phyloP scores from a whole-genome alignment of 1,140 invertebrate species.

The Rhopalosiphum maidis region DNA sequence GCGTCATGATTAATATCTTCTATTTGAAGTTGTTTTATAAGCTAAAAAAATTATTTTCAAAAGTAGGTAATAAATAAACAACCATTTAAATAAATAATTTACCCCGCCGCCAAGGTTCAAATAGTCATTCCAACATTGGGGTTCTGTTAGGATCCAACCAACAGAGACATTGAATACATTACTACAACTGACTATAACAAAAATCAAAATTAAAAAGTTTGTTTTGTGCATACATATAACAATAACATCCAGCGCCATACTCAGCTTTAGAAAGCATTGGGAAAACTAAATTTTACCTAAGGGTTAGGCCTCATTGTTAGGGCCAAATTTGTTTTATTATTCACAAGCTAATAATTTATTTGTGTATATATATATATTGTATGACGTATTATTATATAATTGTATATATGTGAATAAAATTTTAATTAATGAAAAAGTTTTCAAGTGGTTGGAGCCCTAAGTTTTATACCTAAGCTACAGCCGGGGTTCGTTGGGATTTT shows the following conservation, averaged over 20 bases:
- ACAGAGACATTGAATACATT: conserved; percentile 35
- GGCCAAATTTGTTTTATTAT: too few relatives aligned
- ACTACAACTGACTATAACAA: conserved; percentile 12
- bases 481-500: background rate
- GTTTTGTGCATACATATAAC: background rate
- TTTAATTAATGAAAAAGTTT: too few relatives aligned
- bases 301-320: too few relatives aligned
- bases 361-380: too few relatives aligned
- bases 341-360: too few relatives aligned
- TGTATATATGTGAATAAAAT: too few relatives aligned
- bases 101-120: conserved; percentile 5
- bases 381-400: too few relatives aligned
- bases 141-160: conserved; percentile 41
- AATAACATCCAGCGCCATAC: background rate
- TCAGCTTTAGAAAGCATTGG: too few relatives aligned
- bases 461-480: too few relatives aligned
- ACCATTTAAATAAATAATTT: background rate
- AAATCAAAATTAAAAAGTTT: background rate
- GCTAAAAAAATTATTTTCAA: background rate
- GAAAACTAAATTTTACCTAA: too few relatives aligned
- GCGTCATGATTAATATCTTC: background rate
- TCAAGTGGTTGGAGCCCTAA: too few relatives aligned
- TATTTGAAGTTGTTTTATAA: conserved; percentile 30
- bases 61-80: background rate
- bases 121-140: conserved; percentile 7